phyloP scores from a whole-genome alignment of 1,140 invertebrate species.

The Heliconius melpomene region DNA sequence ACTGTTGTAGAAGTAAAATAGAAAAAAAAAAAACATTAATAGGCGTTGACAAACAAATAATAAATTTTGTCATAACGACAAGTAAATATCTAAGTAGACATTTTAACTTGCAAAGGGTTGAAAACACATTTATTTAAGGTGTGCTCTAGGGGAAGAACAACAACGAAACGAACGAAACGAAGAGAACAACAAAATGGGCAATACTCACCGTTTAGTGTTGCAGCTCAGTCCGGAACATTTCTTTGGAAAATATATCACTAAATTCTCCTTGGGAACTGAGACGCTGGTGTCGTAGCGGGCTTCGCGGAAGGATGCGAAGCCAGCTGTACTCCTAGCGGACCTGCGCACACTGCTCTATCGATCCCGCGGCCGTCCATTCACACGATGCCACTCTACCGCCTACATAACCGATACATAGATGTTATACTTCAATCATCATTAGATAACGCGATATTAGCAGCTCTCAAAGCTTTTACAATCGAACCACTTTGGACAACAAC shows the following conservation, averaged over 20 bases:
- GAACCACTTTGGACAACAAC: constrained; percentile 53
- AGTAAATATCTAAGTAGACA: constrained; percentile 38
- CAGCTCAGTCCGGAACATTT: constrained; percentile 61
- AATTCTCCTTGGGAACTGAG: constrained; percentile 57
- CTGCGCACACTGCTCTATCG: constrained; percentile 76
- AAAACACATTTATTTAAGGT: constrained; percentile 30
- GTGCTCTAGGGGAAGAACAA: background rate
- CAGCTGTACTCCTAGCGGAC: constrained; percentile 62
- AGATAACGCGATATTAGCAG: constrained; percentile 72
- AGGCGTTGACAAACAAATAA: constrained; percentile 48
- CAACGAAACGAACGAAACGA: no score
- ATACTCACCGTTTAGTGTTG: constrained; percentile 72
- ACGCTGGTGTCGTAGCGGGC: constrained; percentile 48
- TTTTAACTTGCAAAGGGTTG: constrained; percentile 58
- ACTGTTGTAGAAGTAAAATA: background rate
- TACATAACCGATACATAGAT: constrained; percentile 63
- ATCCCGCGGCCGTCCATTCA: constrained; percentile 70
- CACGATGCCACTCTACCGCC: constrained; percentile 65
- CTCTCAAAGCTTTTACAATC: constrained; percentile 53
- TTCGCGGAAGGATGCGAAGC: constrained; percentile 56
- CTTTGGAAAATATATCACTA: constrained; percentile 53
- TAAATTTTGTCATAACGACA: constrained; percentile 51
- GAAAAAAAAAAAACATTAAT: constrained; percentile 1
- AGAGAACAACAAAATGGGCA: constrained; percentile 16
- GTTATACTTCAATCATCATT: constrained; percentile 76